These are phyloP conservation scores for Parochlus steinenii DNA, from an alignment of 2,888 invertebrate species.

Conservation along the genomic window DNA sequence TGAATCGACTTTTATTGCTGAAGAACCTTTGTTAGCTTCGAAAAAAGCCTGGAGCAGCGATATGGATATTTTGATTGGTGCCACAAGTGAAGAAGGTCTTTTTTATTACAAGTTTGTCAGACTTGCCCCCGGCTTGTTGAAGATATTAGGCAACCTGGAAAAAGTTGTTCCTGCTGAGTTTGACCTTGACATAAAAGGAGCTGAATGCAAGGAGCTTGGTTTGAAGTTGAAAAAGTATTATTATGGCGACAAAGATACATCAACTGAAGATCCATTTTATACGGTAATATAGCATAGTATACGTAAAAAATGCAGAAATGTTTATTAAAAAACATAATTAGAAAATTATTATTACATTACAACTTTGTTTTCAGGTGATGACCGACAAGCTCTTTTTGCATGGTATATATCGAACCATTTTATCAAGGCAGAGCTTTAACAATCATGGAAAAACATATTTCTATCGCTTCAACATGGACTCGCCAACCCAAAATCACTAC, in stretches of 20 bases:
- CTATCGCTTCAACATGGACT: conserved; percentile 28
- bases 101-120: conserved; percentile 24
- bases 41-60: conserved; percentile 23
- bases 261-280: no score
- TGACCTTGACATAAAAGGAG: neutral
- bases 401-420: conserved; percentile 22
- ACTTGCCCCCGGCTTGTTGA: no score
- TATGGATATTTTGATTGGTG: conserved; percentile 26
- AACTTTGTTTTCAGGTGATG: conserved; percentile 17
- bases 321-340: no score
- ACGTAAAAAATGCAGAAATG: no score
- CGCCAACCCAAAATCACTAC: conserved; percentile 26
- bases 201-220: neutral
- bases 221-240: neutral
- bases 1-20: conserved; percentile 22
- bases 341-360: neutral
- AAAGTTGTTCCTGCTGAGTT: conserved; percentile 7
- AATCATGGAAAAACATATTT: conserved; percentile 23
- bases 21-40: conserved; percentile 19
- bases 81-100: conserved; percentile 26
- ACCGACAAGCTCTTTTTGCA: conserved; percentile 26
- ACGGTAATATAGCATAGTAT: no score
- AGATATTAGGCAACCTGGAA: no score
- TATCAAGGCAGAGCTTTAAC: conserved; percentile 18
- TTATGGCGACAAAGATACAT: no score